phyloP scores from a whole-genome alignment of 2,888 invertebrate species.

The Lithophane ornitopus region DNA sequence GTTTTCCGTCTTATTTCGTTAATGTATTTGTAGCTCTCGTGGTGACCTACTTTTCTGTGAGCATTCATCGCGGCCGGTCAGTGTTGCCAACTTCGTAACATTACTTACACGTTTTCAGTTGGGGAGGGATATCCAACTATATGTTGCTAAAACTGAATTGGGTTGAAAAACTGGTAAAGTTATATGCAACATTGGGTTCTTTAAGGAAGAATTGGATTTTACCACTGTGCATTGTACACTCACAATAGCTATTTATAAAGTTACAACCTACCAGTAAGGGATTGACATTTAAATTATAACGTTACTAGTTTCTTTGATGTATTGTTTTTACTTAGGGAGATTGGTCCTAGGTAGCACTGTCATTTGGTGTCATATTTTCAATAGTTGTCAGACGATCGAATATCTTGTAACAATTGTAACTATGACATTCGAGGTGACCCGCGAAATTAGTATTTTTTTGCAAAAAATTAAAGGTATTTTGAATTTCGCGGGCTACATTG shows the following conservation, averaged over 20 bases:
- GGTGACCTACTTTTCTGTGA: slow-evolving; percentile 75
- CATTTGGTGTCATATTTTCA: not conserved
- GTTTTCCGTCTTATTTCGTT: slow-evolving; percentile 78
- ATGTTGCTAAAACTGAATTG: slow-evolving; percentile 35
- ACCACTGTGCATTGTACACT: not conserved
- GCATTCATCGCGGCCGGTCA: slow-evolving; percentile 69
- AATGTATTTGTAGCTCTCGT: slow-evolving; percentile 77
- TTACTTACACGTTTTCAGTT: slow-evolving; percentile 63
- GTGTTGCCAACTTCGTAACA: slow-evolving; percentile 72
- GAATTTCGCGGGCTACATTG: not conserved
- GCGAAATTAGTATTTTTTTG: not conserved
- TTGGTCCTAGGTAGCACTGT: not conserved
- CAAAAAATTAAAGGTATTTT: not conserved
- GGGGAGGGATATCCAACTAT: slow-evolving; percentile 46
- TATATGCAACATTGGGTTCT: slow-evolving; percentile 22
- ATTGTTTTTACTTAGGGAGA: not conserved
- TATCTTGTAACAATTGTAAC: not conserved
- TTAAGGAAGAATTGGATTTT: not conserved
- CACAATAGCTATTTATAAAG: not conserved
- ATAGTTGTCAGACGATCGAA: not conserved
- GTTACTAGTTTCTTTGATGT: not conserved
- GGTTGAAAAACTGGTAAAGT: slow-evolving; percentile 45
- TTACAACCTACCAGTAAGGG: not conserved
- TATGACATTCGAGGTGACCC: not conserved
- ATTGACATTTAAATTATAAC: not conserved